Base-by-base conservation (phyloP, 2,113 vertebrate genomes). In the Brachirus orientalis region DNA sequence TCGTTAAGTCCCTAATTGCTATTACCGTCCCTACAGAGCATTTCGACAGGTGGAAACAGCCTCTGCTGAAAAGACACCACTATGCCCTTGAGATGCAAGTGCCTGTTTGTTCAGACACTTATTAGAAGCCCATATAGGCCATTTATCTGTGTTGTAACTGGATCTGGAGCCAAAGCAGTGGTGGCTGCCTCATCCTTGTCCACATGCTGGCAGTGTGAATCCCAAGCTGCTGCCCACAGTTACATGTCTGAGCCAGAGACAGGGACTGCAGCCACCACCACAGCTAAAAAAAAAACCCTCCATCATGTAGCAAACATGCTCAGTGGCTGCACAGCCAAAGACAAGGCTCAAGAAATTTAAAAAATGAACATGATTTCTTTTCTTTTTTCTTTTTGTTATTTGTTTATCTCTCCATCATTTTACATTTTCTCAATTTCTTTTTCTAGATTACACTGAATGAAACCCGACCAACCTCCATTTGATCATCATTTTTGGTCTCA, bases 161-260 rank as follows among this genome's bases (percentile, higher is more conserved):
- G 84, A 78, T 58, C 38, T 11, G 10, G 58, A 77, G 71, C 58
- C 77, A 45, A 74, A 65, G 74, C 71, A 11, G 36, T 11, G 61
- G 41, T 16, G 19, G 57, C 19, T 51, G 77, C 81, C 80, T 85
- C 68, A 87, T 83, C 77, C 60, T 52, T 5, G 77, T 88, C 85
- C 79, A 81, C 74, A 63, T 54, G 63, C 68, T 84, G 89, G 84
- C 82, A 67, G 63, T 10, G 51, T 63, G 54, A 43, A 51, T 35
- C 53, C 22, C 38, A 40, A 68, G 64, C 52, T 47, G 54, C 56
- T 71, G 75, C 63, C 87, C 84, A 71, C 63, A 60, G 84, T 77
- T 84, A 88, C 41, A 89, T 86, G 78, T 86, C 74, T 43, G 82
- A 76, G 82, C 80, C 83, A 81, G 66, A 74, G 61, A 71, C 52